Percentiles rank a stretch among this genome's conserved stretches.
phyloP scores from a whole-genome alignment of 2,113 vertebrate genomes.

The Thermophis baileyi region DNA sequence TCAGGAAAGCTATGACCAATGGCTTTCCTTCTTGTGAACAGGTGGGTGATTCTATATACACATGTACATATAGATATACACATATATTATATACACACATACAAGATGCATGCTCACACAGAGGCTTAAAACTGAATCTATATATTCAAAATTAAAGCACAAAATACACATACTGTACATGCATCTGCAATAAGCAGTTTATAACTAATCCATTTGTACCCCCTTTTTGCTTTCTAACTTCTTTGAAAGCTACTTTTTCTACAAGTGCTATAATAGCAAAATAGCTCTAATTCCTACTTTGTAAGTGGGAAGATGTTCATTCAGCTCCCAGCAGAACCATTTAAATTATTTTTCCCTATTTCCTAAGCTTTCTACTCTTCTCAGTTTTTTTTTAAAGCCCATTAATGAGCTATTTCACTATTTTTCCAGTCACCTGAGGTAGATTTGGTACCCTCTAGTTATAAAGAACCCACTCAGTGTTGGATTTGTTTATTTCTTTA shows the following conservation, averaged over 20 bases:
- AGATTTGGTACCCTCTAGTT: neutral
- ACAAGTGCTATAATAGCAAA: neutral
- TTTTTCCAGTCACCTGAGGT: neutral
- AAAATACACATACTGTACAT: no score
- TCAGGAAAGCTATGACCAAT: neutral
- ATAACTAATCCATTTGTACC: neutral
- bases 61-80: neutral
- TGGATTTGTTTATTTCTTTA: neutral
- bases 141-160: neutral
- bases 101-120: neutral
- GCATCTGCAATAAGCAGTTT: no score
- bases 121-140: neutral
- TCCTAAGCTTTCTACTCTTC: neutral
- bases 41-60: neutral
- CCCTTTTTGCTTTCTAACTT: neutral
- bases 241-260: neutral
- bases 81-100: neutral
- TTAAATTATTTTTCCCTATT: neutral
- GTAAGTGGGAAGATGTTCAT: neutral
- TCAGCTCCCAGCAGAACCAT: neutral
- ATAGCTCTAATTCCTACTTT: neutral
- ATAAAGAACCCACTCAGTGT: neutral
- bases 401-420: neutral
- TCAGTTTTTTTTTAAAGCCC: neutral
- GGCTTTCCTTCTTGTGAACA: neutral